Conservation (phyloP, 2,113 vertebrate genomes). For the Murina feae region DNA sequence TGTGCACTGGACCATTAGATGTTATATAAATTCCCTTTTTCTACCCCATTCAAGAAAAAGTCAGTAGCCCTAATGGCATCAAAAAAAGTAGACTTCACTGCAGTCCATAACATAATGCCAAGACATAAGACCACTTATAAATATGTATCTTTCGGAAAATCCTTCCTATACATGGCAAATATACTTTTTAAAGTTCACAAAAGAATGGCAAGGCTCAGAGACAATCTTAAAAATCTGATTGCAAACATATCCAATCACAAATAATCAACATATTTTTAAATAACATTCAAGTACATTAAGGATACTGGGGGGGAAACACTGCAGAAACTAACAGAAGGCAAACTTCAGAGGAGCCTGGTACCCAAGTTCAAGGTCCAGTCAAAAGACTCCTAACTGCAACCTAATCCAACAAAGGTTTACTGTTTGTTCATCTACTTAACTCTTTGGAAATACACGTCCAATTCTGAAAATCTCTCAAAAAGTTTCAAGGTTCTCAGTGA, state of each 20-base stretch:
- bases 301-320: background rate
- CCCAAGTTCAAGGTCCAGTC: background rate
- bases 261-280: background rate
- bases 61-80: background rate
- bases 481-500: background rate
- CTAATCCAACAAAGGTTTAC: background rate
- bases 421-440: background rate
- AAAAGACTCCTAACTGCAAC: background rate
- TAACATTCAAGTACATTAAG: background rate
- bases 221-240: background rate
- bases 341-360: background rate
- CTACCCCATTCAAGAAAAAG: background rate
- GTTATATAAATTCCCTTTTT: background rate
- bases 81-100: background rate
- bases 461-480: background rate
- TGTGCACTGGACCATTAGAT: background rate
- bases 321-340: background rate
- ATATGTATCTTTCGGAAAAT: background rate
- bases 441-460: background rate
- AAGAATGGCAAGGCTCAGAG: background rate
- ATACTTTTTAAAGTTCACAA: background rate
- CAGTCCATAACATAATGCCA: background rate
- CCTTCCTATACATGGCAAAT: background rate
- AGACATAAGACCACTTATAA: background rate
- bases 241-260: background rate